Conservation (phyloP, 2,113 vertebrate genomes). For the Suricata suricatta region DNA sequence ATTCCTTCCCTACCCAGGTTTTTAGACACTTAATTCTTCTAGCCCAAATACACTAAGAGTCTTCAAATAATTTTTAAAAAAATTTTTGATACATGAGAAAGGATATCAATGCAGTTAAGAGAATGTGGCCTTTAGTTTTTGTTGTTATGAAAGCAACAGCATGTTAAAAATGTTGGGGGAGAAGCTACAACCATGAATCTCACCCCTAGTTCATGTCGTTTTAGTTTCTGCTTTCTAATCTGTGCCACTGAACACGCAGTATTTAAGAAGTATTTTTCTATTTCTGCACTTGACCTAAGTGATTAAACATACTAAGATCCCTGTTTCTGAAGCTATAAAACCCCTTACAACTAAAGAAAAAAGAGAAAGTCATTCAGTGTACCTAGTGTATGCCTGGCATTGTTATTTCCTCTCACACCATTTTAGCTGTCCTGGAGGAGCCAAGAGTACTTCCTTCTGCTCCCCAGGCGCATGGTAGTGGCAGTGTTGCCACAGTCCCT, state of each 20-base stretch:
- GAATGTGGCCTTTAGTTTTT: not conserved
- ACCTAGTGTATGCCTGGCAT: no score
- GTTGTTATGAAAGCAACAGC: not conserved
- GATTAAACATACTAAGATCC: not conserved
- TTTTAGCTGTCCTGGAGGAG: not conserved
- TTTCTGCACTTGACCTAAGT: not conserved
- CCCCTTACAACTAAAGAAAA: not conserved
- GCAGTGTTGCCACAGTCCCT: not conserved
- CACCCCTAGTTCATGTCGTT: not conserved
- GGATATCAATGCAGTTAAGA: not conserved
- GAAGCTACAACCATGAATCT: not conserved
- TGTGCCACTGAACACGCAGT: not conserved
- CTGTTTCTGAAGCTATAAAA: not conserved
- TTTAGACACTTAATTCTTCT: slow-evolving; percentile 10
- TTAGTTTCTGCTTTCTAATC: not conserved
- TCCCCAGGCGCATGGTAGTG: not conserved
- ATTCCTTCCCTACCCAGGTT: not conserved
- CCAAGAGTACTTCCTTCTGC: not conserved
- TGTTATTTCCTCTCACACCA: not conserved
- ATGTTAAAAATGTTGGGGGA: not conserved
- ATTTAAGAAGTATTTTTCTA: not conserved
- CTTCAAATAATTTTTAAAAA: not conserved
- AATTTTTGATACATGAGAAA: slow-evolving; percentile 16
- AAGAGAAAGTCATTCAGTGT: not conserved
- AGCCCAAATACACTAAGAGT: not conserved